Evolutionary conservation across 2,888 invertebrate genomes (phyloP).

Genomic region (Thereva unica): DNA sequence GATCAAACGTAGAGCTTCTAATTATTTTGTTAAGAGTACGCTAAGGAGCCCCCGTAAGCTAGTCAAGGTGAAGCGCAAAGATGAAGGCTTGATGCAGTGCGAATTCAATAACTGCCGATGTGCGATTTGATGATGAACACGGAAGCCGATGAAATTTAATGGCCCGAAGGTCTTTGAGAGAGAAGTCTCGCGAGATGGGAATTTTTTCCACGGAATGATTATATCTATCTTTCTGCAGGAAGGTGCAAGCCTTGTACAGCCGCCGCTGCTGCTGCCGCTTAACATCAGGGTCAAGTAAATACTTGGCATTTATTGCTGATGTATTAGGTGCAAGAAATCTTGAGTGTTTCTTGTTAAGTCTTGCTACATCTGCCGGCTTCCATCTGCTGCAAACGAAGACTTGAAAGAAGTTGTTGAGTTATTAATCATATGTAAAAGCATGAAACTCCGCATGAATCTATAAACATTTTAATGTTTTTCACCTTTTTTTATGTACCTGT

Average conservation of each 20-base stretch:
- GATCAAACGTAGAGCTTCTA: conserved; percentile 38
- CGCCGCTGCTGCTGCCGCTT: too few species aligned
- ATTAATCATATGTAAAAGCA: too few species aligned
- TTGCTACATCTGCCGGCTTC: too few species aligned
- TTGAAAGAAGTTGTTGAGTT: too few species aligned
- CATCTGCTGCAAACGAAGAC: too few species aligned
- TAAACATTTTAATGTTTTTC: too few species aligned
- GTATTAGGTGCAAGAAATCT: too few species aligned
- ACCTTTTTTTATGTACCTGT: too few species aligned
- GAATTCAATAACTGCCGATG: conserved; percentile 12
- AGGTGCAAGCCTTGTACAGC: not conserved
- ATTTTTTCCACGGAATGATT: conserved; percentile 14
- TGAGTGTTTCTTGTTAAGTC: too few species aligned
- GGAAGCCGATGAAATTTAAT: conserved; percentile 30
- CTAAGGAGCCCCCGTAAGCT: not conserved
- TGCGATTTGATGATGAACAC: conserved; percentile 25
- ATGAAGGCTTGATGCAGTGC: not conserved
- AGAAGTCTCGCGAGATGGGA: conserved; percentile 4
- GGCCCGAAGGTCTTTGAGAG: not conserved
- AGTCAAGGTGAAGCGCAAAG: conserved; percentile 4
- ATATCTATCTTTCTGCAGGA: conserved; percentile 1
- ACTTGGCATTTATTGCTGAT: not conserved
- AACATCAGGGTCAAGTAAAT: conserved; percentile 13
- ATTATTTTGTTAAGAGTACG: conserved; percentile 34
- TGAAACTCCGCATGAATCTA: too few species aligned